These are phyloP conservation scores for Myotis brandtii DNA, from an alignment of 2,113 vertebrate genomes.

Conservation along the genomic window DNA sequence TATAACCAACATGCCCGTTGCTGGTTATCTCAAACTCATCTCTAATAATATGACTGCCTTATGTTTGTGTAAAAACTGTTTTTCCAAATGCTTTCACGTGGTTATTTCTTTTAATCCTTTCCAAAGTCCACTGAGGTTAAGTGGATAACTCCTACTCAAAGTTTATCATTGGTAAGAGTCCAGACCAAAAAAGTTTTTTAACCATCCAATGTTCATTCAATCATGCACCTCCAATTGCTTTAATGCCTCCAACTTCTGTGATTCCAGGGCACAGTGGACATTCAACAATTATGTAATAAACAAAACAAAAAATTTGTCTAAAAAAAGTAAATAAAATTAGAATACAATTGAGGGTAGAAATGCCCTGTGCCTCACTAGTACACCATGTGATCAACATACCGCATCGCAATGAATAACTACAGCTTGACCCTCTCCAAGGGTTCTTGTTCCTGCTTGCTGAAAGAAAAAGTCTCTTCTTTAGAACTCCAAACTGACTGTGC, in stretches of 20 bases:
- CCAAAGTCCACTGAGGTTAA: not conserved
- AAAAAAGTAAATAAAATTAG: conserved; percentile 17
- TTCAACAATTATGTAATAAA: not conserved
- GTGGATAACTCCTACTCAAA: not conserved
- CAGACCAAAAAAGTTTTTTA: conserved; percentile 5
- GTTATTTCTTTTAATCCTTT: not conserved
- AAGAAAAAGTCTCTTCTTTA: not conserved
- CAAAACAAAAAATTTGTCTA: not conserved
- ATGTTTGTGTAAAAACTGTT: conserved; percentile 12
- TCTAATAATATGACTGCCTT: not conserved
- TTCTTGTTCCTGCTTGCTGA: not conserved
- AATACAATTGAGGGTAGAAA: not conserved
- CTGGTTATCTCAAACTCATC: not conserved
- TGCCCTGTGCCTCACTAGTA: not conserved
- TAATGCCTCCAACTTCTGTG: not conserved
- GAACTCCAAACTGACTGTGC: not conserved
- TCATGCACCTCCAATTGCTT: not conserved
- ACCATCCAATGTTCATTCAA: not conserved
- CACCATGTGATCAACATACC: not conserved
- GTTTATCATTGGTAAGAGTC: not conserved
- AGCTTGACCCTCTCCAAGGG: not conserved
- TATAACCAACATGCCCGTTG: not conserved
- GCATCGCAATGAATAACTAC: not conserved
- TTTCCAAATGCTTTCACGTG: conserved; percentile 6
- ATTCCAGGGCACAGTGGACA: not conserved